phyloP scores from a whole-genome alignment of 2,113 vertebrate genomes.

The Pseudopipra pipra region DNA sequence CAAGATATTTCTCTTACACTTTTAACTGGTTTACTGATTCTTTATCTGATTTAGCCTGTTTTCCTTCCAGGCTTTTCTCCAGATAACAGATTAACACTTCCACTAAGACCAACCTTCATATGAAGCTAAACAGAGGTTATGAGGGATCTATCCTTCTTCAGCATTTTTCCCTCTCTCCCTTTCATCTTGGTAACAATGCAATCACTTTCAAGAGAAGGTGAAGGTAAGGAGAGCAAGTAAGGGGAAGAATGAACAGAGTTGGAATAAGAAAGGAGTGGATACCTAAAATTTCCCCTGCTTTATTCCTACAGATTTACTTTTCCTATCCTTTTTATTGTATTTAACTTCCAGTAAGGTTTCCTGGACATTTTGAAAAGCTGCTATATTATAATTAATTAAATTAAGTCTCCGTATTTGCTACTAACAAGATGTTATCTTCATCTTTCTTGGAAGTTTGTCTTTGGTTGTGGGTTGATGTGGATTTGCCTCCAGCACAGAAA shows the following conservation, averaged over 20 bases:
- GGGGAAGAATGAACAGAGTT: not conserved
- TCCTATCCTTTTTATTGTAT: not conserved
- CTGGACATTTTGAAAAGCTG: slow-evolving; percentile 14
- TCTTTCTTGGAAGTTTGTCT: slow-evolving; percentile 17
- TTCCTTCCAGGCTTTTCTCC: not conserved
- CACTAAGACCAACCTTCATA: not conserved
- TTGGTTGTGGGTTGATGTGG: slow-evolving; percentile 27
- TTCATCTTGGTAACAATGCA: not conserved
- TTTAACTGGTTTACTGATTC: not conserved
- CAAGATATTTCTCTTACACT: not conserved
- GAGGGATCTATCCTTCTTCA: not conserved
- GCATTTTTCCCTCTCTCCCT: not conserved
- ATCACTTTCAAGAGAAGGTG: not conserved
- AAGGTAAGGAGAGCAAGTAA: not conserved
- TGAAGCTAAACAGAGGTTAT: not conserved
- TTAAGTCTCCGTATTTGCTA: slow-evolving; percentile 6
- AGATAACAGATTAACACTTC: not conserved
- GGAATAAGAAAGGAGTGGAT: not conserved
- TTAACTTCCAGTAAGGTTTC: not conserved
- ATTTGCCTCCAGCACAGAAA: slow-evolving; percentile 18
- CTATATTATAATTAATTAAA: not conserved
- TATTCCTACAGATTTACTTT: not conserved
- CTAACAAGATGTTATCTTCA: slow-evolving; percentile 46
- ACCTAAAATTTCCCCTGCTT: not conserved
- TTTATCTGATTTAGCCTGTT: not conserved